A percentile compares a stretch with the other conserved stretches of the same genome.
Conservation (phyloP, 2,113 vertebrate genomes). For the Hippocampus abdominalis region DNA sequence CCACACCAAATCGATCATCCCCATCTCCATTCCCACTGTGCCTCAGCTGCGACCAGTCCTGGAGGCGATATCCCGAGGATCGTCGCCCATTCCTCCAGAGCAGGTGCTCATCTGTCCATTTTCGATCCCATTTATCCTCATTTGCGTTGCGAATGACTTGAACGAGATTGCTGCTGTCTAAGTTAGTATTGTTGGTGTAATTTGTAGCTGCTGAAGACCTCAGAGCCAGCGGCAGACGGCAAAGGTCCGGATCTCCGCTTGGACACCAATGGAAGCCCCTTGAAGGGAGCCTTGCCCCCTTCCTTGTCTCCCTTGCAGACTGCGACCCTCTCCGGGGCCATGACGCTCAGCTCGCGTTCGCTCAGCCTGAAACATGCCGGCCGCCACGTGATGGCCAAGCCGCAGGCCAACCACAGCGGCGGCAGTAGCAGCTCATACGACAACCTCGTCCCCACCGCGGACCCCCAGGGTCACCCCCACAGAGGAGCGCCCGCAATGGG, state of each 20-base stretch:
- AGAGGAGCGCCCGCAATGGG: conserved; percentile 64
- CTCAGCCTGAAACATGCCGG: conserved; percentile 84
- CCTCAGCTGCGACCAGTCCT: conserved; percentile 83
- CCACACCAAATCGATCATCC: conserved; percentile 75
- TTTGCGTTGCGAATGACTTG: background rate
- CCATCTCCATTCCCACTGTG: conserved; percentile 85
- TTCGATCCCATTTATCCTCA: background rate
- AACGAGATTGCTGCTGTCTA: background rate
- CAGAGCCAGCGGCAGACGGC: conserved; percentile 49
- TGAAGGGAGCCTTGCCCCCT: conserved; percentile 20
- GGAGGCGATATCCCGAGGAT: conserved; percentile 80
- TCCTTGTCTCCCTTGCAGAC: conserved; percentile 16
- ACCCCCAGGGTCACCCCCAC: conserved; percentile 70
- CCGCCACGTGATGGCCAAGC: conserved; percentile 76
- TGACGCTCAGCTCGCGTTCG: conserved; percentile 83
- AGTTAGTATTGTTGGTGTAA: conserved; percentile 1
- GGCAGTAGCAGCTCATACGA: conserved; percentile 85
- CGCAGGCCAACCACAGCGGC: conserved; percentile 79
- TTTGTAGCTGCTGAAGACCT: conserved; percentile 51
- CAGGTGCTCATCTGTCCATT: conserved; percentile 70
- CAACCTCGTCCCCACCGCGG: conserved; percentile 78
- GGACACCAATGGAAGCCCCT: conserved; percentile 37
- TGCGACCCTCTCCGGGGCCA: conserved; percentile 74
- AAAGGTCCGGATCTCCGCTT: conserved; percentile 34
- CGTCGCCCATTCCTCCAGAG: conserved; percentile 81